Percentiles rank a stretch among this genome's conserved stretches.
These are phyloP conservation scores for Protaetia brevitarsis DNA, from an alignment of 1,140 invertebrate species.

Conservation along the genomic window DNA sequence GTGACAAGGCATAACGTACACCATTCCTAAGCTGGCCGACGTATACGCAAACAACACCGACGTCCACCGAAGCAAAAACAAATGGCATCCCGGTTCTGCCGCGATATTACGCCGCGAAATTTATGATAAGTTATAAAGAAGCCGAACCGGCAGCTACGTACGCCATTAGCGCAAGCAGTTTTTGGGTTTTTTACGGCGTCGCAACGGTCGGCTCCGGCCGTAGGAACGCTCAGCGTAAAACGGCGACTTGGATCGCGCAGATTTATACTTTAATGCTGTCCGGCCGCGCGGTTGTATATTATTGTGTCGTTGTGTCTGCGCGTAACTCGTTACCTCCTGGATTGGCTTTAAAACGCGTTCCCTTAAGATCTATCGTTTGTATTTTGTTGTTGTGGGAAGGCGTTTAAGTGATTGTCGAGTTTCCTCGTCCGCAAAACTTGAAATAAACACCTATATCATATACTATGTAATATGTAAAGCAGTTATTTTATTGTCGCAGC, in stretches of 20 bases:
- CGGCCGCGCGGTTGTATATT: not conserved
- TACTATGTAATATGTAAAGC: too few species aligned
- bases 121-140: conserved; percentile 43
- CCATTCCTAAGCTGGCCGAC: too few species aligned
- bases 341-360: too few species aligned
- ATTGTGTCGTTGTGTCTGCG: not conserved
- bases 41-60: conserved; percentile 15
- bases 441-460: too few species aligned
- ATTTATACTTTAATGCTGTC: conserved; percentile 36
- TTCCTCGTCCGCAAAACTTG: too few species aligned
- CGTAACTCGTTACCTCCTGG: too few species aligned
- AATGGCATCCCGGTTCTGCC: conserved; percentile 39
- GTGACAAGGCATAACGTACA: too few species aligned
- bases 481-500: too few species aligned
- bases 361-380: too few species aligned
- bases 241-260: conserved; percentile 31
- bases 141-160: conserved; percentile 25
- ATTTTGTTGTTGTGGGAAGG: too few species aligned
- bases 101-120: conserved; percentile 43
- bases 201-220: conserved; percentile 24
- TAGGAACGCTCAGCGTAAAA: conserved; percentile 23
- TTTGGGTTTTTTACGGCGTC: conserved; percentile 35
- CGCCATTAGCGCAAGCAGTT: conserved; percentile 36
- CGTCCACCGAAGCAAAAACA: conserved; percentile 42
- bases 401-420: too few species aligned